A percentile compares a stretch with the other conserved stretches of the same genome.
Evolutionary conservation across 2,797 vertebrate genomes (phyloP).

Genomic region (Thalassophryne amazonica): DNA sequence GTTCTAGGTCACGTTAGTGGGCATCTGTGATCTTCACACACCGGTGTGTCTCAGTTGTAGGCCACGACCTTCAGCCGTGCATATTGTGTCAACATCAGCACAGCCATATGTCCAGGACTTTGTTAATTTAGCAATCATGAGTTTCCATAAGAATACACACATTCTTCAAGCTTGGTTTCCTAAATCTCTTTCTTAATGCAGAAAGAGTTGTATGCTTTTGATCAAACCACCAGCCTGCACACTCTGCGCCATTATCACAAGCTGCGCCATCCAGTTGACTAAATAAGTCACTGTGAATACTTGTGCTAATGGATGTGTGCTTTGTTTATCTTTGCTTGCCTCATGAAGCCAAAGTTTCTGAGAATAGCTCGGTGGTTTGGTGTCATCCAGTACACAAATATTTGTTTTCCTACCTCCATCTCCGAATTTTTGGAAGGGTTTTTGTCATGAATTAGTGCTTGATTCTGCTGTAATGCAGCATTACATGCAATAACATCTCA

Average conservation of each 20-base stretch:
- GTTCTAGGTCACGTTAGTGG: too few relatives aligned
- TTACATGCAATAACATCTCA: neutral
- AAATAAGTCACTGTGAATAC: constrained; percentile 1
- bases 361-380: constrained; percentile 2
- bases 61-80: too few relatives aligned
- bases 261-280: neutral
- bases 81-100: too few relatives aligned
- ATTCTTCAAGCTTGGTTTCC: too few relatives aligned
- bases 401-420: neutral
- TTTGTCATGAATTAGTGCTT: neutral
- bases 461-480: neutral
- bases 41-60: too few relatives aligned
- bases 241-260: neutral
- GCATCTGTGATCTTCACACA: too few relatives aligned
- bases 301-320: neutral
- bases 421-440: neutral
- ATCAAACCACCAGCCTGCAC: too few relatives aligned
- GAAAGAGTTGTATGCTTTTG: too few relatives aligned
- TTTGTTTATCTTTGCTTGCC: neutral
- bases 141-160: too few relatives aligned
- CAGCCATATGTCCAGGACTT: too few relatives aligned
- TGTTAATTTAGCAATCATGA: too few relatives aligned
- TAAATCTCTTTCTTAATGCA: too few relatives aligned
- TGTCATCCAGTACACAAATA: constrained; percentile 17
- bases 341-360: neutral